phyloP scores from a whole-genome alignment of 2,113 vertebrate species.

The Peromyscus maniculatus region DNA sequence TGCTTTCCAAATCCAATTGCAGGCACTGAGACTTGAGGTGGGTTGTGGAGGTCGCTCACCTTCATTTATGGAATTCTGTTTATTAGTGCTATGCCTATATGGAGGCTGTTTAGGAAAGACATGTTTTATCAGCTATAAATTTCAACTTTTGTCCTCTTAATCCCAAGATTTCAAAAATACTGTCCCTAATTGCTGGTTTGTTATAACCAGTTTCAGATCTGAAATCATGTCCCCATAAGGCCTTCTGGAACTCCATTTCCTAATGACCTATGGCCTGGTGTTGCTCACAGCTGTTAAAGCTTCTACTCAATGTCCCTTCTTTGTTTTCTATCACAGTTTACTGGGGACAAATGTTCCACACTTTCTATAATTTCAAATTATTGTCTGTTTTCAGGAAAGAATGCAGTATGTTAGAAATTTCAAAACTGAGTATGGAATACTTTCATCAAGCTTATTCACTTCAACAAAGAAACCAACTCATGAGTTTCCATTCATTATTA shows the following conservation, averaged over 20 bases:
- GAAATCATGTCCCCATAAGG: background rate
- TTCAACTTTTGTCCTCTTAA: background rate
- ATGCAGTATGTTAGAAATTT: background rate
- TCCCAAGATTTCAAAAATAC: background rate
- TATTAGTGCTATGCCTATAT: background rate
- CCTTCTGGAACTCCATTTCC: background rate
- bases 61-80: background rate
- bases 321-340: background rate
- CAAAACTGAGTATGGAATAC: background rate
- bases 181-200: accelerated
- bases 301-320: background rate
- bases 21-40: background rate
- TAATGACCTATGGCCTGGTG: background rate
- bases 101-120: background rate
- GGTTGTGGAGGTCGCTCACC: background rate
- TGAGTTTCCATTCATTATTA: background rate
- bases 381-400: background rate
- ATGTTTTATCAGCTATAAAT: background rate
- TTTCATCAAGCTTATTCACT: background rate
- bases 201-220: background rate
- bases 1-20: background rate
- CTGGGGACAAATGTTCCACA: background rate
- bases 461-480: background rate
- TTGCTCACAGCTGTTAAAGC: background rate
- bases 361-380: constrained; percentile 49